Conservation (phyloP, 1,140 invertebrate species). For the Sinella curviseta region DNA sequence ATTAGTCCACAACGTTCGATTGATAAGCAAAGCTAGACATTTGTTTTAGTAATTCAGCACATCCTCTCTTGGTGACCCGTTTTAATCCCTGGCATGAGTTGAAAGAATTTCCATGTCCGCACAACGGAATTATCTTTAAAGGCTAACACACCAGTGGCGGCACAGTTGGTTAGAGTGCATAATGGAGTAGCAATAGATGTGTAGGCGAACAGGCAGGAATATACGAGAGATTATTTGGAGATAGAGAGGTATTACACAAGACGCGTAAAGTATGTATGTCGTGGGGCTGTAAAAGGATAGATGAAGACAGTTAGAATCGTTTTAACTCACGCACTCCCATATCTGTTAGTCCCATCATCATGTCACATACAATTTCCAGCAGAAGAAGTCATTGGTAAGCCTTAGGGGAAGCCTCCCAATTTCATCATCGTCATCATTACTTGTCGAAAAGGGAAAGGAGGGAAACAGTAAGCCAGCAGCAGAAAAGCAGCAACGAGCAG, state of each 20-base stretch:
- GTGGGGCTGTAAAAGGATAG: neutral
- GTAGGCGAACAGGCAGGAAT: too few species aligned
- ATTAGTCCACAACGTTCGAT: too few species aligned
- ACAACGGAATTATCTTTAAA: too few species aligned
- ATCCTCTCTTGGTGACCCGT: too few species aligned
- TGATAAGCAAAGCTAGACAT: too few species aligned
- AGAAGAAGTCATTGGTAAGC: neutral
- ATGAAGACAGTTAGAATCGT: too few species aligned
- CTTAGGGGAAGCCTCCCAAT: neutral
- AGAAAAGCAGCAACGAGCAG: neutral
- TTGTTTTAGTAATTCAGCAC: too few species aligned
- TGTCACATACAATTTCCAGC: neutral
- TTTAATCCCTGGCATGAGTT: too few species aligned
- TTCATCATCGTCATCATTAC: neutral
- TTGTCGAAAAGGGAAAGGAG: neutral
- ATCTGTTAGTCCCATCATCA: neutral
- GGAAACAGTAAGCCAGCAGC: neutral
- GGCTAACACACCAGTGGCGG: too few species aligned
- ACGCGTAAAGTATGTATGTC: neutral
- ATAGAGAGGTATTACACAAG: neutral
- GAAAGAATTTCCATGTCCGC: too few species aligned
- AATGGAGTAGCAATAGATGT: too few species aligned
- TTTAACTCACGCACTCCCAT: neutral
- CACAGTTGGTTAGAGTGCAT: too few species aligned
- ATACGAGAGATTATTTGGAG: neutral